phyloP scores from a whole-genome alignment of 2,113 vertebrate species.

The Bubalus kerabau region DNA sequence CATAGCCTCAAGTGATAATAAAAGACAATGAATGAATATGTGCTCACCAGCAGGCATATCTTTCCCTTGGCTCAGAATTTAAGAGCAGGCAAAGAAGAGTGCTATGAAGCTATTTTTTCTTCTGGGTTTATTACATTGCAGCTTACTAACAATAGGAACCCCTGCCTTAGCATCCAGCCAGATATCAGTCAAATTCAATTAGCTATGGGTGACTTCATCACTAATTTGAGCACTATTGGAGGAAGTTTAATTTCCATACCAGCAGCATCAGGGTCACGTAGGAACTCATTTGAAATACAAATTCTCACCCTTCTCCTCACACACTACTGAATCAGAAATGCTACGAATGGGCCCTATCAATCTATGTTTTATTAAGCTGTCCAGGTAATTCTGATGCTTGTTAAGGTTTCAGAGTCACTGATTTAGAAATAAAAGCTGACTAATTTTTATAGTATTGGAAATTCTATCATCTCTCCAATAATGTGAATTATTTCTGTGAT shows the following conservation, averaged over 20 bases:
- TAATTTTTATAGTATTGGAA: neutral
- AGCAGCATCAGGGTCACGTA: neutral
- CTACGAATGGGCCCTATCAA: neutral
- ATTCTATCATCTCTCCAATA: neutral
- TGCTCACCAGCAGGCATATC: conserved; percentile 22
- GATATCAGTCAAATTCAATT: neutral
- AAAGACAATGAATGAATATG: conserved; percentile 35
- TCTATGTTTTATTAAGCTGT: neutral
- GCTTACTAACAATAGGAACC: neutral
- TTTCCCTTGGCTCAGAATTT: neutral
- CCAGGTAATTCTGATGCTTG: neutral
- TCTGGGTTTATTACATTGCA: conserved; percentile 17
- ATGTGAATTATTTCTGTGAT: neutral
- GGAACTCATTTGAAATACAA: neutral
- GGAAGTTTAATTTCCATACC: neutral
- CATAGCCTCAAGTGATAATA: conserved; percentile 44
- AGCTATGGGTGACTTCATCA: neutral
- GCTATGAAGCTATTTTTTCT: neutral
- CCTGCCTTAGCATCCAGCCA: neutral
- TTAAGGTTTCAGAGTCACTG: neutral
- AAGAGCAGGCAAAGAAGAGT: neutral
- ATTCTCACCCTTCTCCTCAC: neutral
- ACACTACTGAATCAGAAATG: neutral
- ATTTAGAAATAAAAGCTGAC: neutral
- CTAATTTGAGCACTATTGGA: neutral